Evolutionary conservation across 2,888 invertebrate genomes (phyloP).

Genomic region (Conistra vaccinii): DNA sequence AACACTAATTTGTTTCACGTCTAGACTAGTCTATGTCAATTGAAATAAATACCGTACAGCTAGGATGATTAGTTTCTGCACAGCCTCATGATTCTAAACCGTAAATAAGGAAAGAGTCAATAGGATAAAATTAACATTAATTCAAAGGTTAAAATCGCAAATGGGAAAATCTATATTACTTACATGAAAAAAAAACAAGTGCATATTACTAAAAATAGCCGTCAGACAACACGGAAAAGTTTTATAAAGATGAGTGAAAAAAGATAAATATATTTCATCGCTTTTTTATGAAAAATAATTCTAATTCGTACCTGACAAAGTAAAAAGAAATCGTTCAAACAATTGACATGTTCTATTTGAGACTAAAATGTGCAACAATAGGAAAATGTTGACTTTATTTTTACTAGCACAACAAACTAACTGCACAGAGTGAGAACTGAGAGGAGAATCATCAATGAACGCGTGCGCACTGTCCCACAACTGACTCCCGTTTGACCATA

Average conservation of each 20-base stretch:
- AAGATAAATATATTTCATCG: no score
- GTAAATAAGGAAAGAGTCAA: slow-evolving; percentile 44
- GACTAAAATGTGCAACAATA: slow-evolving; percentile 2
- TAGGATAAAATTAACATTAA: slow-evolving; percentile 24
- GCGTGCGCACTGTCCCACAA: slow-evolving; percentile 67
- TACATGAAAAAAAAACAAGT: no score
- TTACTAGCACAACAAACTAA: slow-evolving; percentile 40
- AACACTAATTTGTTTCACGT: slow-evolving; percentile 59
- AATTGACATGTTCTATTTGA: slow-evolving; percentile 21
- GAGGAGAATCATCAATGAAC: slow-evolving; percentile 47
- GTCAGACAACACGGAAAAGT: background rate
- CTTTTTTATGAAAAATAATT: slow-evolving; percentile 12
- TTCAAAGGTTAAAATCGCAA: slow-evolving; percentile 2
- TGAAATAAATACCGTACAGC: slow-evolving; percentile 25
- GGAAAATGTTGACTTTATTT: slow-evolving; percentile 23
- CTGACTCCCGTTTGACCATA: slow-evolving; percentile 69
- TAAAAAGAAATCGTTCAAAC: slow-evolving; percentile 20
- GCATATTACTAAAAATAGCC: background rate
- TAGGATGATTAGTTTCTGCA: slow-evolving; percentile 30
- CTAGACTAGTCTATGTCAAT: slow-evolving; percentile 43
- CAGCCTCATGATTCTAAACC: slow-evolving; percentile 11
- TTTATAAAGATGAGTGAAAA: no score
- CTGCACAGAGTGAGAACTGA: slow-evolving; percentile 33
- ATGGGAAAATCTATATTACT: background rate
- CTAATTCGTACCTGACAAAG: slow-evolving; percentile 50